A percentile compares a stretch with the other conserved stretches of the same genome.
Conservation (phyloP, 2,113 vertebrate genomes). For the Trogon surrucura region DNA sequence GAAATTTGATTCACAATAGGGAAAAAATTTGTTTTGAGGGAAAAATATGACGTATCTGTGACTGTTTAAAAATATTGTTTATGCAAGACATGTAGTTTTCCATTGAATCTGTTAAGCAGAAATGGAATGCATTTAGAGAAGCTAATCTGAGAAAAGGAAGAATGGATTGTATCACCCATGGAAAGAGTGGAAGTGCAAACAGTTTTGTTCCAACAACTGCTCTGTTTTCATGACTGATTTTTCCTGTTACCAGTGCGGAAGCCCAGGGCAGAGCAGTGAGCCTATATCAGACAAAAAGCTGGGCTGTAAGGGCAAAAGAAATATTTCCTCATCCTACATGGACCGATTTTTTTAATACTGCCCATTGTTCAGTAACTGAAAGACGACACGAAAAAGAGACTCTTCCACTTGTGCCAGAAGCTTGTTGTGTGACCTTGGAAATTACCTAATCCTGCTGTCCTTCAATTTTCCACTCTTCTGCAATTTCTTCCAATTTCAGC, state of each 20-base stretch:
- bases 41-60: background rate
- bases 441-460: background rate
- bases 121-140: constrained; percentile 14
- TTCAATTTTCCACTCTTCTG: background rate
- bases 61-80: constrained; percentile 25
- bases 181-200: background rate
- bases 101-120: background rate
- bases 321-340: background rate
- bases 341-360: background rate
- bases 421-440: background rate
- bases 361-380: background rate
- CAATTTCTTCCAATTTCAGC: background rate
- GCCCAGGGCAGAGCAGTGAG: background rate
- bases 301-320: background rate
- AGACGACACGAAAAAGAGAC: background rate
- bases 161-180: constrained; percentile 9
- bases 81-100: background rate
- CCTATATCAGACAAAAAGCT: background rate
- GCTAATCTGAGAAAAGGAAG: constrained; percentile 8
- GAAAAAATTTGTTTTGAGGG: background rate
- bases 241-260: background rate
- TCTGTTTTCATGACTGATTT: background rate
- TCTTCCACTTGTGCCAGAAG: background rate
- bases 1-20: background rate
- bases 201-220: background rate